Percentiles rank a stretch among this genome's conserved stretches.
Evolutionary conservation across 2,797 vertebrate genomes (phyloP).

Genomic region (Delichon dasypus): DNA sequence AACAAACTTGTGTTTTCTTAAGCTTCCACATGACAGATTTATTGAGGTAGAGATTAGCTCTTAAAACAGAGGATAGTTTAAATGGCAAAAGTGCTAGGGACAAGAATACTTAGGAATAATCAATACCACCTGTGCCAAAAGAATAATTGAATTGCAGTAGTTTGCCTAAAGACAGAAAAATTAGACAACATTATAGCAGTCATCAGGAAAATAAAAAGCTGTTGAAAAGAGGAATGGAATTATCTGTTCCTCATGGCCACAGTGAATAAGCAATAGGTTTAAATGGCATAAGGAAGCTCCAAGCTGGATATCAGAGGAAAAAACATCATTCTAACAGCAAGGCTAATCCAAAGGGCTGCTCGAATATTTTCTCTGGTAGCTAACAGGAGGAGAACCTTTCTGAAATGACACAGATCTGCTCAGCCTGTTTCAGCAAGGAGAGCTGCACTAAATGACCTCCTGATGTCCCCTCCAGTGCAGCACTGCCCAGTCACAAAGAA

Average conservation of each 20-base stretch:
- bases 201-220: slow-evolving; percentile 37
- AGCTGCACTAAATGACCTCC: neutral
- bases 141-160: slow-evolving; percentile 46
- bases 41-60: neutral
- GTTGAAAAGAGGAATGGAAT: neutral
- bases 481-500: neutral
- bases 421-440: neutral
- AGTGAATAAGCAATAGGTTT: neutral
- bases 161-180: slow-evolving; percentile 45
- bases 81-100: neutral
- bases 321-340: neutral
- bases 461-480: neutral
- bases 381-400: neutral
- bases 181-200: neutral
- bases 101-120: slow-evolving; percentile 28
- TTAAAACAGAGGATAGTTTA: neutral
- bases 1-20: neutral
- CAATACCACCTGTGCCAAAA: slow-evolving; percentile 41
- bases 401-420: neutral
- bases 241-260: neutral
- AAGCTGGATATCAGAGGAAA: neutral
- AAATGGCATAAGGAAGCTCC: neutral
- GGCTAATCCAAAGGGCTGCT: neutral
- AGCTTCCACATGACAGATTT: neutral
- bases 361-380: neutral